Percentiles rank a stretch among this genome's conserved stretches.
Evolutionary conservation across 2,797 vertebrate genomes (phyloP).

Genomic region (Ctenosaura bakeri): DNA sequence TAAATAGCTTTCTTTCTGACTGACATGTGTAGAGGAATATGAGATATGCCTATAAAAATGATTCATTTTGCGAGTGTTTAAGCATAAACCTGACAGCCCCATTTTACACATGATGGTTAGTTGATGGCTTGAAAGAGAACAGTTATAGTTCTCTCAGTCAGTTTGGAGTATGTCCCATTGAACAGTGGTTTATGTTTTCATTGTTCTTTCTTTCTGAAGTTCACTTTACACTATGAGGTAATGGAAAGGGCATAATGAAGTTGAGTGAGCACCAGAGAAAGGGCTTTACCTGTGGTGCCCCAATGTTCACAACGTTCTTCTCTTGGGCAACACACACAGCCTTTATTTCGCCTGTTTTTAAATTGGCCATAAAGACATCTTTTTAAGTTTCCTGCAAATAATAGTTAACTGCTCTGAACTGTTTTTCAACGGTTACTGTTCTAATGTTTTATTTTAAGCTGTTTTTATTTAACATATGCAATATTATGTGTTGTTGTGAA

Average conservation of each 20-base stretch:
- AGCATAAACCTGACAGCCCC: neutral
- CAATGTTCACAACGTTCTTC: neutral
- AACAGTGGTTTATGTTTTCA: neutral
- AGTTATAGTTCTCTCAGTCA: neutral
- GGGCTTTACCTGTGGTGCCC: too few relatives aligned
- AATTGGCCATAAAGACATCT: neutral
- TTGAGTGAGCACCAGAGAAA: neutral
- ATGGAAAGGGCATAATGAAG: neutral
- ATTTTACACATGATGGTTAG: neutral
- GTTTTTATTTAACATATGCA: neutral
- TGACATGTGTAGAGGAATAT: neutral
- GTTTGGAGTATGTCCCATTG: neutral
- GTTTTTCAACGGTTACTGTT: neutral
- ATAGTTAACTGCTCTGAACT: neutral
- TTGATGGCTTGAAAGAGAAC: neutral
- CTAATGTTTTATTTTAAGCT: neutral
- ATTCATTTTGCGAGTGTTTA: neutral
- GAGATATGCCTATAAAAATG: neutral
- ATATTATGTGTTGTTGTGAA: neutral
- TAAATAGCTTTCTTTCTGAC: neutral
- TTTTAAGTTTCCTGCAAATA: neutral
- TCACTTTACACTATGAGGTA: neutral
- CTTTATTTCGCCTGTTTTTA: neutral
- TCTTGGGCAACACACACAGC: neutral
- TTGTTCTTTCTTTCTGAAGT: neutral